Evolutionary conservation across 2,888 invertebrate genomes (phyloP), one percentile per base, ranked within the genome.

Genomic region (Agrilus cyanescens): DNA sequence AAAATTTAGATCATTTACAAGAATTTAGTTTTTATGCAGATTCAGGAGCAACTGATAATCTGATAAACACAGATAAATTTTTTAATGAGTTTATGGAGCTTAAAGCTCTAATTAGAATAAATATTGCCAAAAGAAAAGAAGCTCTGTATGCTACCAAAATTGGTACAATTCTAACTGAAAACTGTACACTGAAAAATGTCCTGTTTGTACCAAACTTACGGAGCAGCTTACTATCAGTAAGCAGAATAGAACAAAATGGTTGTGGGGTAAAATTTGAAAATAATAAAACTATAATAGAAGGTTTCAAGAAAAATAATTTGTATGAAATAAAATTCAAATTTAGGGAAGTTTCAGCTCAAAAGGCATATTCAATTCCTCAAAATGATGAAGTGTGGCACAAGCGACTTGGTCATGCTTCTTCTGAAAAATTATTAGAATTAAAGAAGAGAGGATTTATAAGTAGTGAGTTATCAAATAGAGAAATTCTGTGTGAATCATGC

Each of bases 221-320:
- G 14, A 58, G 50, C 38, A 58, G 54, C 42, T 35, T 58, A 12
- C 31, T 59, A 10, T 59, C 58, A 3, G 56, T 58, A 12, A 52
- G 52, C 31, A 44, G 43, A n/a, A 52, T 57, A 39, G 56, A 57
- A n/a, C 47, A 55, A 29, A 52, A 52, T 31, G 45, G 46, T 12
- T 55, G 53, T 36, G 46, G 52, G 16, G 53, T 58, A 7, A 47
- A 32, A 4, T 57, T 57, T 43, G 16, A 36, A 6, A 41, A 48
- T 44, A 39, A 56, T 35, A 40, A 31, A 15, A 55, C 51, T 5
- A 37, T 38, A 5, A 46, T 57, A 18, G 47, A 40, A 12, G 50
- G 53, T 41, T 36, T 49, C 40, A 30, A 47, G 20, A 37, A 40
- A 40, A 36, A 39, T 44, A 35, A 51, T 14, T 32, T 53, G 12